Evolutionary conservation across 2,113 vertebrate genomes (phyloP), one percentile per base, ranked within the genome.

Genomic region (Menidia beryllina): DNA sequence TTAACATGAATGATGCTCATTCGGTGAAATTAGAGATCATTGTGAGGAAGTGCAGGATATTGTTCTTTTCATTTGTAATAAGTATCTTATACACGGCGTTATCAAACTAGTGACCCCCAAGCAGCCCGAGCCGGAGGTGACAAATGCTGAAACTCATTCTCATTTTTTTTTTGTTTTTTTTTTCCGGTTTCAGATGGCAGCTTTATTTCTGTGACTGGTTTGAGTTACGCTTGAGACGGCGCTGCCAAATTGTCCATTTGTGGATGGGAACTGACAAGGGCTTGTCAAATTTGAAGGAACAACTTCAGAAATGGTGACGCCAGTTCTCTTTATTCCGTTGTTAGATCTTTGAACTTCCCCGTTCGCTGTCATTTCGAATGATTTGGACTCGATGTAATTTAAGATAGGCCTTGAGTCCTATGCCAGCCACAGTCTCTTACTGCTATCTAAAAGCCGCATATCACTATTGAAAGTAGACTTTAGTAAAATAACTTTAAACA

Each of bases 191-290:
- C 20, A 50, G 49, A 43, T 4, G 34, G 39, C 48, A 59, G 57
- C 24, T 62, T 48, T 48, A 36, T 60, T 60, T 80, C 23, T 75
- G 58, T 45, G 17, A 24, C 23, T 38, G 63, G 49, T 62, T 27
- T 67, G 61, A 69, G 54, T 64, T 64, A 54, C 64, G 58, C 63
- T 59, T 50, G 47, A 56, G 53, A 47, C n/a, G 36, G 48, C 55
- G 50, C 25, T 63, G 36, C 58, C 27, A 69, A 72, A 69, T 45
- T 64, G 48, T 38, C 49, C 41, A 49, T 82, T 80, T 65, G 61
- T 69, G 65, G 27, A 65, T 30, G 26, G 53, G 23, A 13, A 3
- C 63, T 53, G 59, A n/a, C 27, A 24, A 4, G 23, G 20, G 23
- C 26, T 21, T 49, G 49, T 73, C 50, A 54, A 23, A 67, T 76